These are phyloP conservation scores for Stichodactyla mertensii DNA, from an alignment of 64 coral and sea anemone species.

Conservation along the genomic window DNA sequence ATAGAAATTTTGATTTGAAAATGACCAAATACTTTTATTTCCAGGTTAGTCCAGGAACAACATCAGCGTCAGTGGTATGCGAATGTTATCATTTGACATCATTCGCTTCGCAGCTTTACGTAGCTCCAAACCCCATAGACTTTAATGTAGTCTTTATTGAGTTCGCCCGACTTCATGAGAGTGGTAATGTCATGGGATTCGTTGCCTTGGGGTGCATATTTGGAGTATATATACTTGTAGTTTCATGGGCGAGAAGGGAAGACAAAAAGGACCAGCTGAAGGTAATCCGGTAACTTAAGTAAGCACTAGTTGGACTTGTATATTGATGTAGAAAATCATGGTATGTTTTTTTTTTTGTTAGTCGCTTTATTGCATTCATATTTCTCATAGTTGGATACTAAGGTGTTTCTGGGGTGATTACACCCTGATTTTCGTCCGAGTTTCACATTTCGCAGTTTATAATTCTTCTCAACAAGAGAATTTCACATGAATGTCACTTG, in stretches of 20 bases:
- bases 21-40: background rate
- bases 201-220: slow-evolving; percentile 30
- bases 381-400: no score
- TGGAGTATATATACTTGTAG: slow-evolving; percentile 4
- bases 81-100: slow-evolving; percentile 33
- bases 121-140: slow-evolving; percentile 37
- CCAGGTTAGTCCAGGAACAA: background rate
- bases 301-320: no score
- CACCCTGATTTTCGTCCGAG: no score
- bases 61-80: background rate
- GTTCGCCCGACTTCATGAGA: slow-evolving; percentile 27
- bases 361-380: no score
- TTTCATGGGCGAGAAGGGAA: slow-evolving; percentile 28
- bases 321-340: background rate
- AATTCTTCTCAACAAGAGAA: no score
- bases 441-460: no score
- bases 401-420: no score
- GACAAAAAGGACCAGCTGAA: slow-evolving; percentile 36
- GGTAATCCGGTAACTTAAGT: background rate
- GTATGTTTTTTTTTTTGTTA: no score
- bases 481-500: no score
- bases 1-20: no score
- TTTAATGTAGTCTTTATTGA: slow-evolving; percentile 42
- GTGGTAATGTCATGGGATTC: slow-evolving; percentile 37
- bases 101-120: slow-evolving; percentile 32